Percentiles rank a stretch among this genome's conserved stretches.
Conservation (phyloP, 2,888 invertebrate species). For the Girardia tigrina region DNA sequence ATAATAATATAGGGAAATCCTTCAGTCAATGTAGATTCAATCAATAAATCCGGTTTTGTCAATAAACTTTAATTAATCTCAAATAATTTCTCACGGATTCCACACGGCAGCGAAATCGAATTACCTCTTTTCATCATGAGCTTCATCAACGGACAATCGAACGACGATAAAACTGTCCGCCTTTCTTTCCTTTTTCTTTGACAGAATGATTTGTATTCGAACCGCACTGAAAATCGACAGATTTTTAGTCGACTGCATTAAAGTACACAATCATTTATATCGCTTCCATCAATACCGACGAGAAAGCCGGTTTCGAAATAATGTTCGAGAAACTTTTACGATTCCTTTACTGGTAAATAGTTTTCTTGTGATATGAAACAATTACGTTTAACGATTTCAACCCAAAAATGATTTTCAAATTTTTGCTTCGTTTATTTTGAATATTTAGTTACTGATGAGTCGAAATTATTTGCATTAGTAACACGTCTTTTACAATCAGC, state of each 20-base stretch:
- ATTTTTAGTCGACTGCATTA: constrained; percentile 17
- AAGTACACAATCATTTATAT: not conserved
- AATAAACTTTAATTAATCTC: not conserved
- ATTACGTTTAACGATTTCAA: too few species aligned
- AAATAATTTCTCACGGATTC: constrained; percentile 14
- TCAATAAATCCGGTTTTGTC: not conserved
- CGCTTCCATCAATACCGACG: not conserved
- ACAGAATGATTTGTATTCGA: constrained; percentile 21
- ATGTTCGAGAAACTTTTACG: not conserved
- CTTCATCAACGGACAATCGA: not conserved
- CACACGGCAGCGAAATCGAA: constrained; percentile 38
- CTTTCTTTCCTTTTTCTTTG: not conserved
- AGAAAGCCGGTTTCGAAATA: constrained; percentile 19
- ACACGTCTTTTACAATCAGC: too few species aligned
- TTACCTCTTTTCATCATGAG: constrained; percentile 41
- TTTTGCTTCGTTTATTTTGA: too few species aligned
- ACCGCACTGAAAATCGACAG: not conserved
- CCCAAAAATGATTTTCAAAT: too few species aligned
- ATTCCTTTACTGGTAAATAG: not conserved
- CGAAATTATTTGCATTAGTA: too few species aligned
- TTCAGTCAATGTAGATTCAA: constrained; percentile 5
- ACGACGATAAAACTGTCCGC: constrained; percentile 15
- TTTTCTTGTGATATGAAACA: not conserved
- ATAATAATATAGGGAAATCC: constrained; percentile 13
- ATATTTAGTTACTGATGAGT: too few species aligned